Percentiles rank a stretch among this genome's conserved stretches.
Evolutionary conservation across 2,797 vertebrate species (phyloP).

Genomic region (Lophura swinhoii): DNA sequence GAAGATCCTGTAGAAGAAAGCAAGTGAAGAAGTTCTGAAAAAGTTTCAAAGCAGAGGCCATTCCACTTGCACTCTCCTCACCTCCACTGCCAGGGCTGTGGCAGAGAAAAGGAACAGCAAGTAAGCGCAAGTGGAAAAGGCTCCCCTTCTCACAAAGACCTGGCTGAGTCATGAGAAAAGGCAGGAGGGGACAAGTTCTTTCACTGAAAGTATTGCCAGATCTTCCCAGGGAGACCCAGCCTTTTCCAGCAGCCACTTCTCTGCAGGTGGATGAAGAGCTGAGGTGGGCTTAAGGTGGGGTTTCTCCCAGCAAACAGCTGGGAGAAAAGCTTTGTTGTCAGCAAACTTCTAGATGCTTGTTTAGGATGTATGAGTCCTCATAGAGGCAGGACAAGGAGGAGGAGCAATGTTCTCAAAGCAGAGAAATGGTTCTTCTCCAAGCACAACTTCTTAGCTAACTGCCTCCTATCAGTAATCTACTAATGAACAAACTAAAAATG

Average conservation of each 20-base stretch:
- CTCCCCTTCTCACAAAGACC: neutral
- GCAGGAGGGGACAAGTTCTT: neutral
- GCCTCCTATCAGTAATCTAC: neutral
- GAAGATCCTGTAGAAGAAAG: neutral
- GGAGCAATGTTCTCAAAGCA: neutral
- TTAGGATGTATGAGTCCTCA: neutral
- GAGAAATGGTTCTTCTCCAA: neutral
- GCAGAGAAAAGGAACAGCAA: neutral
- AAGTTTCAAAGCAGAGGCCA: neutral
- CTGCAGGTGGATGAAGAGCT: conserved; percentile 35
- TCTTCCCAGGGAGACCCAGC: neutral
- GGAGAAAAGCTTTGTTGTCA: conserved; percentile 5
- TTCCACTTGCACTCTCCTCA: neutral
- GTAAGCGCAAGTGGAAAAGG: neutral
- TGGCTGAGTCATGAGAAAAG: neutral
- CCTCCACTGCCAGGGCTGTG: neutral
- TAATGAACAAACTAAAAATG: neutral
- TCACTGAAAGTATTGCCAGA: neutral
- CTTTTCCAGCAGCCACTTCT: conserved; percentile 2
- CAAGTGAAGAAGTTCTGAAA: neutral
- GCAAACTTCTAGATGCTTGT: conserved; percentile 10
- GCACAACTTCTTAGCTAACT: neutral
- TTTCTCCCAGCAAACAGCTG: neutral
- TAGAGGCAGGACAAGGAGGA: neutral
- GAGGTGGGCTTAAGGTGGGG: neutral